A percentile compares a stretch with the other conserved stretches of the same genome.
These are phyloP conservation scores for Tachypleus tridentatus DNA, from an alignment of 1,140 invertebrate species.

Conservation along the genomic window DNA sequence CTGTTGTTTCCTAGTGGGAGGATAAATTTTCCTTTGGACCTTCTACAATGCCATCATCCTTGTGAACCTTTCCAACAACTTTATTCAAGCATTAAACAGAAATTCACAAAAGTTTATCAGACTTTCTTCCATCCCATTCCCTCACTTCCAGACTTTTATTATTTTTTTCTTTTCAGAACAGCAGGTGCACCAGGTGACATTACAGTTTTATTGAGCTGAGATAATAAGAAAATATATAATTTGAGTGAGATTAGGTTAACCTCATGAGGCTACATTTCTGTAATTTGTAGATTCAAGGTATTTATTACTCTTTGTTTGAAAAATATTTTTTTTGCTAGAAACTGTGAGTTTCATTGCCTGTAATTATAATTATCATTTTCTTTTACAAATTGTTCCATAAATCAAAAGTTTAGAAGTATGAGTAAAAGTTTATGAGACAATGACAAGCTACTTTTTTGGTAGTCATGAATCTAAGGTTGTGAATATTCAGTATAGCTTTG, in stretches of 20 bases:
- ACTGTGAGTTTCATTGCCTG: too few relatives aligned
- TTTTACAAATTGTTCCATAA: too few relatives aligned
- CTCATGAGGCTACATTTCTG: too few relatives aligned
- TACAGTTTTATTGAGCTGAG: constrained; percentile 22
- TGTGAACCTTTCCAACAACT: constrained; percentile 46
- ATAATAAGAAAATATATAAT: background rate
- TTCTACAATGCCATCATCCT: constrained; percentile 30
- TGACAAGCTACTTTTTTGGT: too few relatives aligned
- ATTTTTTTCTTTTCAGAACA: constrained; percentile 42
- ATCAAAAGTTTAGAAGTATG: too few relatives aligned
- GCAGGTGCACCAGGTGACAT: constrained; percentile 10
- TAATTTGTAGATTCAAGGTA: background rate
- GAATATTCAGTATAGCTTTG: too few relatives aligned
- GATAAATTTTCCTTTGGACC: constrained; percentile 26
- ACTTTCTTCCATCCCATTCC: constrained; percentile 50
- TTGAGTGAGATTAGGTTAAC: background rate
- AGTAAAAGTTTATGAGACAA: too few relatives aligned
- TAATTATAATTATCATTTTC: too few relatives aligned
- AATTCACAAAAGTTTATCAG: constrained; percentile 50
- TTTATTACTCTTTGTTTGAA: constrained; percentile 6
- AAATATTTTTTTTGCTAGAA: background rate
- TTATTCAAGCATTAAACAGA: constrained; percentile 49
- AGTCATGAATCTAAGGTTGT: too few relatives aligned
- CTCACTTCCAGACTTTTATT: constrained; percentile 45
- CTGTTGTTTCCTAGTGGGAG: background rate